Percentiles rank a stretch among this genome's conserved stretches.
Conservation (phyloP, 2,113 vertebrate species). For the Diadophis punctatus region DNA sequence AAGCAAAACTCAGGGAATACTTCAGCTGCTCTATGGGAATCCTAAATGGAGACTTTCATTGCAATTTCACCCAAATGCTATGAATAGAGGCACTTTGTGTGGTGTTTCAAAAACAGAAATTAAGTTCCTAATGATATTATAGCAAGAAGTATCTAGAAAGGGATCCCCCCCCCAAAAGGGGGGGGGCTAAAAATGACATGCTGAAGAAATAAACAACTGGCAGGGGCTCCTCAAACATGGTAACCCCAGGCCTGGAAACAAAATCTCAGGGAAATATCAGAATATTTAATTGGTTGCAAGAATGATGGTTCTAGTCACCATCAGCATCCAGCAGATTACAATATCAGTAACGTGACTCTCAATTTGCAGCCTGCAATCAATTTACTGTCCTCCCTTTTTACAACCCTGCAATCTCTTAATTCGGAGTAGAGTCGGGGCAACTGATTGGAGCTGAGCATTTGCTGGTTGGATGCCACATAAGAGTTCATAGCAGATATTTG, state of each 20-base stretch:
- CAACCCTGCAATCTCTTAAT: background rate
- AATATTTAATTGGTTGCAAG: background rate
- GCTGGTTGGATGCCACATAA: background rate
- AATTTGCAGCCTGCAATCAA: background rate
- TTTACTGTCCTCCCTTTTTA: background rate
- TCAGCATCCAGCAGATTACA: background rate
- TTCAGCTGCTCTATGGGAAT: background rate
- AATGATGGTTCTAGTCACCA: background rate
- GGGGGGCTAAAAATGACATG: background rate
- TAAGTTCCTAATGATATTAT: background rate
- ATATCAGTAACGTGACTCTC: background rate
- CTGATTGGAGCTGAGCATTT: background rate
- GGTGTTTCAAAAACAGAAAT: too few relatives aligned
- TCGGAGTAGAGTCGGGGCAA: too few relatives aligned
- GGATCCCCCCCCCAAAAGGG: background rate
- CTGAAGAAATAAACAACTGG: background rate
- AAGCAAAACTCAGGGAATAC: background rate
- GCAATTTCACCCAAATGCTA: background rate
- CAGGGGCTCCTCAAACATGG: background rate
- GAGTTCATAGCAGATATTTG: background rate
- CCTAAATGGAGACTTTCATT: background rate
- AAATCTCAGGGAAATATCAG: background rate
- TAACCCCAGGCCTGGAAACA: background rate
- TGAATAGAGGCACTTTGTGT: background rate
- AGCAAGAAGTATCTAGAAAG: background rate